Evolutionary conservation across 2,888 invertebrate genomes (phyloP), one percentile per base, ranked within the genome.

Genomic region (Vanessa cardui): DNA sequence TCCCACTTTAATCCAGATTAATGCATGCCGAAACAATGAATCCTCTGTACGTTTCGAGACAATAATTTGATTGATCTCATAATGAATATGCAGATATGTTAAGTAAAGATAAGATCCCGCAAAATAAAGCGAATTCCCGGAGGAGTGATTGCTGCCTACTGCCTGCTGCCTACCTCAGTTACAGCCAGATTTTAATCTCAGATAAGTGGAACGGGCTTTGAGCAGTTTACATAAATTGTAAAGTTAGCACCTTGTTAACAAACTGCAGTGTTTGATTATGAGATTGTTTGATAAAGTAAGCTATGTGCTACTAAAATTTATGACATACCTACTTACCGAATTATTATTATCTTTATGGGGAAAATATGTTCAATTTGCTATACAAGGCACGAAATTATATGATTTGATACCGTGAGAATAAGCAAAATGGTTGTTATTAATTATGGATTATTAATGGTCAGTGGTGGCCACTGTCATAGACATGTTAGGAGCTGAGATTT

Each of bases 171-270:
- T 80, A 78, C 80, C 77, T 80, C 81, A 78, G 73, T 75, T 73
- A 71, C 75, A 83, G 83, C 83, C 85, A 87, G 92, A 92, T 92
- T 91, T 92, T 90, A 92, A 92, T 92, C 92, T 89, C 86, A 92
- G 92, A 92, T 92, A 92, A 87, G 84, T 85, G 82, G 81, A 79
- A 79, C 80, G 84, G 80, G 84, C 83, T 80, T 80, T 81, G 87
- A 86, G 86, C 90, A 88, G 90, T 92, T 91, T 90, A 91, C 92
- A 92, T 92, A 92, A 92, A 92, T 91, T 91, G 83, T 84, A 81
- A 85, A 88, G 87, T 90, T 89, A 91, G 88, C 87, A 89, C 90
- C 89, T 89, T 90, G 91, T 91, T 91, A 87, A 91, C 90, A 90
- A 90, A 89, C 84, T 89, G 90, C 89, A 87, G 77, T 76, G 82